These are phyloP conservation scores for Plectropomus leopardus DNA, from an alignment of 2,113 vertebrate species.

Conservation along the genomic window DNA sequence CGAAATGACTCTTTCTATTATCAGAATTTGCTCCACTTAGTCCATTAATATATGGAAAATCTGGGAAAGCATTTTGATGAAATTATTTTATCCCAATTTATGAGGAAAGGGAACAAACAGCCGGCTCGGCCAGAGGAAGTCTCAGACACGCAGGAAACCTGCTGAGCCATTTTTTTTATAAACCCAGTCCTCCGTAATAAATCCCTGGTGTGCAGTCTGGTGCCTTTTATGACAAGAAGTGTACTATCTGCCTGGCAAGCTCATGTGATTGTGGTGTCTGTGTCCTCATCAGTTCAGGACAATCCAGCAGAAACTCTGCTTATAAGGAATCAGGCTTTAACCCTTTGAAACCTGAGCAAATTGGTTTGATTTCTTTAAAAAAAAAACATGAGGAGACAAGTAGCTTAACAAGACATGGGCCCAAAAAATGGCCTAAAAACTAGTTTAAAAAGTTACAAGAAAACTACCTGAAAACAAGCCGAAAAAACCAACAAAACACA, in stretches of 20 bases:
- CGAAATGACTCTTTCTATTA: neutral
- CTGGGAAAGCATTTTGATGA: neutral
- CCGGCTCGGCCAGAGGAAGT: neutral
- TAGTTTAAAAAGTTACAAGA: no score
- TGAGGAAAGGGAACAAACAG: neutral
- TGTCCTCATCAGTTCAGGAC: slow-evolving; percentile 10
- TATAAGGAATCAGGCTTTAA: no score
- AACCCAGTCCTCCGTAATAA: neutral
- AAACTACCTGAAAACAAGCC: no score
- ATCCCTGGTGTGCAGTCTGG: neutral
- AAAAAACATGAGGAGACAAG: no score
- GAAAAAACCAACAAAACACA: no score
- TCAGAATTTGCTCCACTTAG: neutral
- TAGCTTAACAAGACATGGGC: no score
- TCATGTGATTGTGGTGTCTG: neutral
- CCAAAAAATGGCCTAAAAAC: no score
- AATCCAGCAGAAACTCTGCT: slow-evolving; percentile 12
- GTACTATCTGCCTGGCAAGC: neutral
- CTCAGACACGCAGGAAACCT: neutral
- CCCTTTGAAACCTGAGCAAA: no score
- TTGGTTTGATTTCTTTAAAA: no score
- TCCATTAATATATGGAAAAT: neutral
- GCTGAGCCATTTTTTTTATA: neutral
- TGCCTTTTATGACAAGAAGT: neutral
- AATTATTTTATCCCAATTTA: neutral